Percentiles rank a stretch among this genome's conserved stretches.
Conservation (phyloP, 2,888 invertebrate genomes). For the Acronicta leporina region DNA sequence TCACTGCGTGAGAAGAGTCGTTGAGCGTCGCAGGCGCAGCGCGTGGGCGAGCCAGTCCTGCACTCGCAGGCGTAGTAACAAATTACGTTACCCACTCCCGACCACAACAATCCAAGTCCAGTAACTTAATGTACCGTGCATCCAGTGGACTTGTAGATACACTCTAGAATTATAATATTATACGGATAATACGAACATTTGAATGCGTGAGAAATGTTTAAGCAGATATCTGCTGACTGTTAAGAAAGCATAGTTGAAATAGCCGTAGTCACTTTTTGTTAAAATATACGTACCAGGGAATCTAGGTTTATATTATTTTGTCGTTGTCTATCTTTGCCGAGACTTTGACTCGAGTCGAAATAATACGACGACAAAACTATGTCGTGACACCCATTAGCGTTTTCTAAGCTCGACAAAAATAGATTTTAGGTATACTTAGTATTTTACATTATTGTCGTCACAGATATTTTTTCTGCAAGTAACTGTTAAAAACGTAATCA, state of each 20-base stretch:
- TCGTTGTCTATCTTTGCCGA: background rate
- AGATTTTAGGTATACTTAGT: no score
- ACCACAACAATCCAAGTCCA: constrained; percentile 55
- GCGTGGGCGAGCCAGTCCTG: constrained; percentile 81
- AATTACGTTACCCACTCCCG: constrained; percentile 77
- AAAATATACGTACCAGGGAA: constrained; percentile 5
- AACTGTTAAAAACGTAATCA: no score
- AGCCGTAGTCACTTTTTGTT: constrained; percentile 30
- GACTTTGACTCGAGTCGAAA: background rate
- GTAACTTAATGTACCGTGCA: constrained; percentile 52
- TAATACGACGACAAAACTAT: no score
- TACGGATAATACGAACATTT: constrained; percentile 51
- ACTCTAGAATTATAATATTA: constrained; percentile 49
- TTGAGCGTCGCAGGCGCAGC: constrained; percentile 50
- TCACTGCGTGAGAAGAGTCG: constrained; percentile 77
- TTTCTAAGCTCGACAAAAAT: no score
- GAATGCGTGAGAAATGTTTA: constrained; percentile 54
- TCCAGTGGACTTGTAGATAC: constrained; percentile 28
- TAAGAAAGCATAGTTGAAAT: constrained; percentile 35
- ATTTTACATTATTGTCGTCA: no score
- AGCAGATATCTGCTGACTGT: constrained; percentile 43
- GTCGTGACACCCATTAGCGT: no score
- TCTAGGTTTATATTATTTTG: background rate
- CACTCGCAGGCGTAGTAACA: constrained; percentile 74
- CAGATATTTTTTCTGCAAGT: no score